These are phyloP conservation scores for Ridgeia piscesae DNA, from an alignment of 1,140 invertebrate genomes.

Conservation along the genomic window DNA sequence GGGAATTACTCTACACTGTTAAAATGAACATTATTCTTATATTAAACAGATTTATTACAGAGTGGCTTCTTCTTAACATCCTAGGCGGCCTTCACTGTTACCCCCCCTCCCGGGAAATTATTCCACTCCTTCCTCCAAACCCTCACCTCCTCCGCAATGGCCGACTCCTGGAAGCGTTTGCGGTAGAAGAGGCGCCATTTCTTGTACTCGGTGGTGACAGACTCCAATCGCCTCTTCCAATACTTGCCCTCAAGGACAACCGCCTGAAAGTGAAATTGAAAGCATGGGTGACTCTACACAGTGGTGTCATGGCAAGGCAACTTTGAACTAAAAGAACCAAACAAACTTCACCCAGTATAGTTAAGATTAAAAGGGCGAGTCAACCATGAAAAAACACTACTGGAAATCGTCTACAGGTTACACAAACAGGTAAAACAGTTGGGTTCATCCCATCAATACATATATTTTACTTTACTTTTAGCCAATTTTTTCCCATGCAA, in stretches of 20 bases:
- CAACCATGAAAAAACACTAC: too few relatives aligned
- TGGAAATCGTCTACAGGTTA: too few relatives aligned
- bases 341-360: neutral
- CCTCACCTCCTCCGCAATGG: neutral
- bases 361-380: neutral
- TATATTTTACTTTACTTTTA: too few relatives aligned
- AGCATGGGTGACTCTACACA: neutral
- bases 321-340: neutral
- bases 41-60: too few relatives aligned
- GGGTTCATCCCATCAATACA: too few relatives aligned
- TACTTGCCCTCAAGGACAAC: conserved; percentile 97
- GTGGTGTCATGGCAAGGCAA: neutral
- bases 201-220: conserved; percentile 98
- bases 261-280: conserved; percentile 65
- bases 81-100: too few relatives aligned
- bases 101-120: neutral
- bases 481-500: too few relatives aligned
- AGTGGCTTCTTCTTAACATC: too few relatives aligned
- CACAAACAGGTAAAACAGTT: too few relatives aligned
- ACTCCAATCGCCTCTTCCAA: conserved; percentile 95
- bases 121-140: neutral
- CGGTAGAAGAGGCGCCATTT: conserved; percentile 95
- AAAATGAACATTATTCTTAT: too few relatives aligned
- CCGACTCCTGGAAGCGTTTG: neutral
- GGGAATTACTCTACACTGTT: too few relatives aligned